A percentile compares a stretch with the other conserved stretches of the same genome.
These are phyloP conservation scores for Hemithea aestivaria DNA, from an alignment of 2,888 invertebrate genomes.

Conservation along the genomic window DNA sequence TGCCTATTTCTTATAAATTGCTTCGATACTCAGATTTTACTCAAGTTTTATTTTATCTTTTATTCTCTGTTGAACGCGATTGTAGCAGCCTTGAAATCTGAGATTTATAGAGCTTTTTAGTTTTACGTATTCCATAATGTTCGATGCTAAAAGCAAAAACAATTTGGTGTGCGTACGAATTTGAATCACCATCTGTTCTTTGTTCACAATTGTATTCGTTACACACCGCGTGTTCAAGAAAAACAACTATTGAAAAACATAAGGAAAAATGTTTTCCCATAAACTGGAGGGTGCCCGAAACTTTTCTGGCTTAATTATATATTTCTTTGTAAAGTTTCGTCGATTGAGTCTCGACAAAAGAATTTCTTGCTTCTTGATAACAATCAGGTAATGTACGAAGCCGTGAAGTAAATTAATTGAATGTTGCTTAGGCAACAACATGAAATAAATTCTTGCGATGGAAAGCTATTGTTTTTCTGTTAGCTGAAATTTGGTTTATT, in stretches of 20 bases:
- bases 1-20: too few species aligned
- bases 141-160: slow-evolving; percentile 21
- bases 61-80: too few species aligned
- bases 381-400: slow-evolving; percentile 18
- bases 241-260: slow-evolving; percentile 2
- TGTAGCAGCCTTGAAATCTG: slow-evolving; percentile 1
- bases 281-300: slow-evolving; percentile 1
- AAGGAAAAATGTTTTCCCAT: neutral
- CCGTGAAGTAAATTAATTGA: slow-evolving; percentile 25
- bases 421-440: slow-evolving; percentile 19
- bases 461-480: neutral
- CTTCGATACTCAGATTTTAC: too few species aligned
- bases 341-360: slow-evolving; percentile 2
- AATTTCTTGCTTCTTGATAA: slow-evolving; percentile 10
- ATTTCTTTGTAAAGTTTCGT: slow-evolving; percentile 9
- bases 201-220: slow-evolving; percentile 4
- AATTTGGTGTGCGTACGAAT: slow-evolving; percentile 18
- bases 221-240: slow-evolving; percentile 3
- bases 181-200: slow-evolving; percentile 19
- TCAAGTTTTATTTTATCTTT: too few species aligned
- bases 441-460: slow-evolving; percentile 1
- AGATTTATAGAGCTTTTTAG: slow-evolving; percentile 17
- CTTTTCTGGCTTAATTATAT: slow-evolving; percentile 7
- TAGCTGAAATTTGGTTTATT: neutral
- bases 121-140: slow-evolving; percentile 13